A percentile compares a stretch with the other conserved stretches of the same genome.
Evolutionary conservation across 64 coral and sea anemone species (phyloP).

Genomic region (Montipora sp.): DNA sequence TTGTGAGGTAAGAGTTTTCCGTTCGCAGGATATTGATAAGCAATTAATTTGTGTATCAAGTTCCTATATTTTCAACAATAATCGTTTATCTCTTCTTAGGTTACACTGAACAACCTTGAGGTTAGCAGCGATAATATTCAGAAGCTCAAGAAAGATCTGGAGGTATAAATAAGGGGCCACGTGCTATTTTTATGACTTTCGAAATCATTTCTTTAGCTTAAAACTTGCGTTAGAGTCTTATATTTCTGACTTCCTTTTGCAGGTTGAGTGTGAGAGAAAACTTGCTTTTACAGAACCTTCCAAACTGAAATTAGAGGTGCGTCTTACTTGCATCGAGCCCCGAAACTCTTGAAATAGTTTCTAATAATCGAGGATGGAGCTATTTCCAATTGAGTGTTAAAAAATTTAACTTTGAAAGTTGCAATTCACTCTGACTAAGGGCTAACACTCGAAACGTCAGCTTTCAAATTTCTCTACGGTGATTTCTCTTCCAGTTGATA

Average conservation of each 20-base stretch:
- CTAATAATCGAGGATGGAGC: no score
- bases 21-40: no score
- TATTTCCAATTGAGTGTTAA: no score
- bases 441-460: no score
- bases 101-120: slow-evolving; percentile 89
- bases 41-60: no score
- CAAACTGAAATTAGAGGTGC: slow-evolving; percentile 91
- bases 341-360: neutral
- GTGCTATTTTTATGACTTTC: neutral
- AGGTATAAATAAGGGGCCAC: slow-evolving; percentile 11
- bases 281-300: slow-evolving; percentile 73
- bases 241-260: neutral
- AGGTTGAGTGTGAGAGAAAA: slow-evolving; percentile 85
- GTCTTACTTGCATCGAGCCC: neutral
- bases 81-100: slow-evolving; percentile 51
- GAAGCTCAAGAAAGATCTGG: slow-evolving; percentile 93
- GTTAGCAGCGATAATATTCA: slow-evolving; percentile 93
- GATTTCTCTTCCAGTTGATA: no score
- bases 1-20: no score
- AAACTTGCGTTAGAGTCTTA: neutral
- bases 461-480: no score
- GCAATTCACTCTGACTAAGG: no score
- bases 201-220: neutral
- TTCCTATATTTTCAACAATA: neutral
- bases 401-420: no score